Percentiles rank a stretch among this genome's conserved stretches.
Conservation (phyloP, 2,888 invertebrate genomes). For the Synergus itoensis region DNA sequence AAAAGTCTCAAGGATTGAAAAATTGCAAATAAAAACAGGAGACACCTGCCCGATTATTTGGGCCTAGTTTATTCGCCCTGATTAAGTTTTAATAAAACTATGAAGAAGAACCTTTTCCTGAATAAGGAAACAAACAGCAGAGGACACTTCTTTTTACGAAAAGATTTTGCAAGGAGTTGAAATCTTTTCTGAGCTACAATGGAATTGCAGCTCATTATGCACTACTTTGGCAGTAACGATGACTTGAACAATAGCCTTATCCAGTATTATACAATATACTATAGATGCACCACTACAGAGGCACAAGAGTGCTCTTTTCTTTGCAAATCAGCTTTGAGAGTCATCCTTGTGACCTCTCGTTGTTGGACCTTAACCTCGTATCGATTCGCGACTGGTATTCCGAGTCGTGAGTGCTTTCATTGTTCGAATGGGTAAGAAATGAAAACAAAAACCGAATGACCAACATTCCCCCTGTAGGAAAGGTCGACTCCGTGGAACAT, state of each 20-base stretch:
- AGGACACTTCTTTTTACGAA: no score
- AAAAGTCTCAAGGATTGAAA: no score
- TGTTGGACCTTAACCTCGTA: constrained; percentile 5
- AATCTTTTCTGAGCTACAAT: no score
- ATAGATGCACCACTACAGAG: constrained; percentile 4
- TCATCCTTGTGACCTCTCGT: constrained; percentile 31
- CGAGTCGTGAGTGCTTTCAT: constrained; percentile 29
- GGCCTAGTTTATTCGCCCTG: no score
- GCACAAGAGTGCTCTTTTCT: constrained; percentile 2
- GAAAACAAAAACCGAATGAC: constrained; percentile 14
- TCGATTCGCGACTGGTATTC: constrained; percentile 23
- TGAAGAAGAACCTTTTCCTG: no score
- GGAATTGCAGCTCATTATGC: no score
- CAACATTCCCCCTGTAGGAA: neutral
- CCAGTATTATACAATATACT: neutral
- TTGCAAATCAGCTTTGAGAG: constrained; percentile 33
- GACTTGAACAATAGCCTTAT: constrained; percentile 7
- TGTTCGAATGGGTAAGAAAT: constrained; percentile 14
- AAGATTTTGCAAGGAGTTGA: no score
- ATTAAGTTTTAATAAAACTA: no score
- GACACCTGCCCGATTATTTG: no score
- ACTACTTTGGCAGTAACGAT: neutral
- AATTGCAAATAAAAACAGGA: no score
- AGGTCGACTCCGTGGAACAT: constrained; percentile 21
- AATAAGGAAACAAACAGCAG: no score